These are phyloP conservation scores for Chanos chanos DNA, from an alignment of 2,797 vertebrate genomes.

Conservation along the genomic window DNA sequence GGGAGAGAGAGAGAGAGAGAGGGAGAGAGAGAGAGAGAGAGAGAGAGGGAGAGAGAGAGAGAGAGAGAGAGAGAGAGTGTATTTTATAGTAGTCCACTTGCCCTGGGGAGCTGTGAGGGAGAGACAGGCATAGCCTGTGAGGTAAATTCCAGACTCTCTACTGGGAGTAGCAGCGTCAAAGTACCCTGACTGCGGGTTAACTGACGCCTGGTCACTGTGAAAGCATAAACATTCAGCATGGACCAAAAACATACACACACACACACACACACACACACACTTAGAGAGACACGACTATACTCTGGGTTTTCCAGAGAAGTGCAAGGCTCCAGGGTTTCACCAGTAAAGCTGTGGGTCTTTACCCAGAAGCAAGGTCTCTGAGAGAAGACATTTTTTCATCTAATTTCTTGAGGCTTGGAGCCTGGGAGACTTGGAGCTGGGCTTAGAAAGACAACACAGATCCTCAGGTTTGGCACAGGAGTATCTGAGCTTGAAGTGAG, in stretches of 20 bases:
- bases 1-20: conserved; percentile 7
- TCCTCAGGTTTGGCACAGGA: no score
- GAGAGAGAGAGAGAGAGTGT: not conserved
- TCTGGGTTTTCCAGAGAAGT: not conserved
- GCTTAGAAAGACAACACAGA: no score
- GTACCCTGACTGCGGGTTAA: no score
- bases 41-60: not conserved
- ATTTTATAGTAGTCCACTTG: conserved; percentile 1
- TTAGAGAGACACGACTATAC: not conserved
- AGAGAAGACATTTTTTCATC: no score
- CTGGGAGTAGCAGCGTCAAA: no score
- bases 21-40: conserved; percentile 34
- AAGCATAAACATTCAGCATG: not conserved
- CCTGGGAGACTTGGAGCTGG: no score
- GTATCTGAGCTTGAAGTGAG: no score
- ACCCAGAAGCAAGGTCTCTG: no score
- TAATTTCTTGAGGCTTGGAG: no score
- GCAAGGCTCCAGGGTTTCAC: not conserved
- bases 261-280: not conserved
- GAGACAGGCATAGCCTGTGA: conserved; percentile 7
- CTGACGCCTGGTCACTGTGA: no score
- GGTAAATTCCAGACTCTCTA: no score
- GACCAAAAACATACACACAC: not conserved
- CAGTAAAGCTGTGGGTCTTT: no score
- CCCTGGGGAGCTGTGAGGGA: conserved; percentile 6